Conservation (phyloP, 2,113 vertebrate genomes). For the Cairina moschata region DNA sequence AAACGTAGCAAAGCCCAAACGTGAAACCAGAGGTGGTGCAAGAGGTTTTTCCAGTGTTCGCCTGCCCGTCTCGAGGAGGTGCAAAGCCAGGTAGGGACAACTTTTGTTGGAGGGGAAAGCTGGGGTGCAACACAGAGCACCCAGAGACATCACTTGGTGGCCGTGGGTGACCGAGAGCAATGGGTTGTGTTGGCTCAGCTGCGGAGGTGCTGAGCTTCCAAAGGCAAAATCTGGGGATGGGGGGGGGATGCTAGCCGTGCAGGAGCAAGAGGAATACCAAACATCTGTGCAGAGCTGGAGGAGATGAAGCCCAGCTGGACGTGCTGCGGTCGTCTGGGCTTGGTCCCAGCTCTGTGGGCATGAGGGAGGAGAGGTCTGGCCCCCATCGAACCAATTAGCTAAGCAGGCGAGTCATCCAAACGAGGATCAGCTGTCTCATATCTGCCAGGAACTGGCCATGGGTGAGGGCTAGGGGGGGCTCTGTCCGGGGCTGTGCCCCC, state of each 20-base stretch:
- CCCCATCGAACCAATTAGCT: constrained; percentile 44
- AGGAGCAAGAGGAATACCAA: not conserved
- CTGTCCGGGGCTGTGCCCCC: not conserved
- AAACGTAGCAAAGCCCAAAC: not conserved
- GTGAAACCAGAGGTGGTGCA: not conserved
- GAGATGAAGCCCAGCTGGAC: not conserved
- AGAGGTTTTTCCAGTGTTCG: not conserved
- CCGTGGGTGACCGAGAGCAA: not conserved
- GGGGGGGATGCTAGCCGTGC: not conserved
- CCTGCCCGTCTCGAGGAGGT: not conserved
- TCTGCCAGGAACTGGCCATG: not conserved
- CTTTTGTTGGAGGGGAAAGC: not conserved
- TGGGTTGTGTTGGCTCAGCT: fast-evolving
- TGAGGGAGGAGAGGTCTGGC: not conserved
- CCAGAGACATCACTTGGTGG: fast-evolving
- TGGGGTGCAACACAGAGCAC: fast-evolving
- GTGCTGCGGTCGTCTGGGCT: constrained; percentile 27
- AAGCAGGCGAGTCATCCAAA: constrained; percentile 31
- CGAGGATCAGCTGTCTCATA: not conserved
- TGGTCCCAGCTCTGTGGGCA: not conserved
- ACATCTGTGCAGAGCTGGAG: constrained; percentile 47
- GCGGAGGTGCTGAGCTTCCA: not conserved
- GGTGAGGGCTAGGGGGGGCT: not conserved
- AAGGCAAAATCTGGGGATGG: not conserved
- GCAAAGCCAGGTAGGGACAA: not conserved